Conservation (phyloP, 2,797 vertebrate species). For the Taenioides sp. region DNA sequence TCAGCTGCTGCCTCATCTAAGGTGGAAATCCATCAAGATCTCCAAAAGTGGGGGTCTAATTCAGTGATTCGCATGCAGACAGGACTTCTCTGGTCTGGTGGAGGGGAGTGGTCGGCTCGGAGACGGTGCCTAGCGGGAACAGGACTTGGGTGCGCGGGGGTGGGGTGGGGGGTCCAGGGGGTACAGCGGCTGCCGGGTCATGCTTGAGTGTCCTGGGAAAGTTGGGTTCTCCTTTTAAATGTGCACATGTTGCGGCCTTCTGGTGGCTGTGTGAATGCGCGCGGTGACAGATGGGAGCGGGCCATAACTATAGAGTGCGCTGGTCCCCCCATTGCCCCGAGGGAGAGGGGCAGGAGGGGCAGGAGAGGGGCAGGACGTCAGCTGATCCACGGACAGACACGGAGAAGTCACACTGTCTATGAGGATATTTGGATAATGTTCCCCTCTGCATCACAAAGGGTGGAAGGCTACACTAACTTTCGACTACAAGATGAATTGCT, state of each 20-base stretch:
- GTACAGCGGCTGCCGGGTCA: slow-evolving; percentile 75
- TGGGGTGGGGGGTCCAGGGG: slow-evolving; percentile 21
- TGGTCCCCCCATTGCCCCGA: slow-evolving; percentile 47
- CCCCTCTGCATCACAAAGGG: not conserved
- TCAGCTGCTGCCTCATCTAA: slow-evolving; percentile 62
- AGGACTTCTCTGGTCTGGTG: slow-evolving; percentile 56
- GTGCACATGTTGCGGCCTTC: slow-evolving; percentile 83
- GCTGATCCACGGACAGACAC: slow-evolving; percentile 68
- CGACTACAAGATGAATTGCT: not conserved
- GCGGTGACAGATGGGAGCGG: slow-evolving; percentile 78
- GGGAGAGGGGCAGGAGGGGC: slow-evolving; percentile 17
- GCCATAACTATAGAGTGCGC: slow-evolving; percentile 79
- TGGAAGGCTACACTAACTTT: not conserved
- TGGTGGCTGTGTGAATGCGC: slow-evolving; percentile 78
- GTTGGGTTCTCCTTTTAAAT: slow-evolving; percentile 81
- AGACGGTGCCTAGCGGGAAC: slow-evolving; percentile 47
- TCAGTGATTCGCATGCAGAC: slow-evolving; percentile 67
- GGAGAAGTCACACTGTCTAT: slow-evolving; percentile 17
- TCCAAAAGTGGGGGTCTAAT: slow-evolving; percentile 45
- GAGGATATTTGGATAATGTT: not conserved
- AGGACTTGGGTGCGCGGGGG: slow-evolving; percentile 4
- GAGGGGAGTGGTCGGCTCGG: slow-evolving; percentile 51
- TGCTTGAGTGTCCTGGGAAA: slow-evolving; percentile 82
- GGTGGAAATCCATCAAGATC: slow-evolving; percentile 71
- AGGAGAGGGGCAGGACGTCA: slow-evolving; percentile 36